phyloP scores from a whole-genome alignment of 2,888 invertebrate genomes.

The Timema podura region DNA sequence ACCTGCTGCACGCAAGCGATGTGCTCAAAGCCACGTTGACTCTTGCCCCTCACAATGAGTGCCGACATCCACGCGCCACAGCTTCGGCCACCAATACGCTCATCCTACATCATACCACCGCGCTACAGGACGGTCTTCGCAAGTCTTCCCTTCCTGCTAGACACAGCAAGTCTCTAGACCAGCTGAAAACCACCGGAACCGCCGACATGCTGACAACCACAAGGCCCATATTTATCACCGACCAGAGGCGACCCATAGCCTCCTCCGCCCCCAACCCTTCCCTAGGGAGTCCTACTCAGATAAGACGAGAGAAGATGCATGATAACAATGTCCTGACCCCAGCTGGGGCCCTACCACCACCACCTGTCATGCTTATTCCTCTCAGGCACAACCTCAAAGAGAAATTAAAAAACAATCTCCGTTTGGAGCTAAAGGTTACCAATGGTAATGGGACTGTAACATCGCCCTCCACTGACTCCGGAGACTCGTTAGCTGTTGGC shows the following conservation, averaged over 20 bases:
- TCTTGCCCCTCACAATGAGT: constrained; percentile 51
- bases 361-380: constrained; percentile 30
- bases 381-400: constrained; percentile 38
- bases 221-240: constrained; percentile 41
- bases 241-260: constrained; percentile 40
- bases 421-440: constrained; percentile 38
- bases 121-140: constrained; percentile 18
- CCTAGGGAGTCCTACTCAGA: constrained; percentile 42
- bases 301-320: constrained; percentile 33
- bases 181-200: constrained; percentile 53
- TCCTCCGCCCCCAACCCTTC: constrained; percentile 46
- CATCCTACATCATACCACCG: constrained; percentile 18
- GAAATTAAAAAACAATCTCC: constrained; percentile 39
- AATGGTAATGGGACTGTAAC: constrained; percentile 29
- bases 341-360: constrained; percentile 34
- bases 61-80: constrained; percentile 21
- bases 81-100: constrained; percentile 27
- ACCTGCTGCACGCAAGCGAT: constrained; percentile 53
- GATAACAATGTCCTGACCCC: constrained; percentile 22
- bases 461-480: constrained; percentile 32
- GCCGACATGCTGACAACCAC: constrained; percentile 36
- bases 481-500: constrained; percentile 32
- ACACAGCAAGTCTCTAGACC: constrained; percentile 73
- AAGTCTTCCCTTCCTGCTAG: constrained; percentile 57
- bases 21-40: constrained; percentile 62